phyloP scores from a whole-genome alignment of 2,113 vertebrate genomes.

The Lagopus leucura region DNA sequence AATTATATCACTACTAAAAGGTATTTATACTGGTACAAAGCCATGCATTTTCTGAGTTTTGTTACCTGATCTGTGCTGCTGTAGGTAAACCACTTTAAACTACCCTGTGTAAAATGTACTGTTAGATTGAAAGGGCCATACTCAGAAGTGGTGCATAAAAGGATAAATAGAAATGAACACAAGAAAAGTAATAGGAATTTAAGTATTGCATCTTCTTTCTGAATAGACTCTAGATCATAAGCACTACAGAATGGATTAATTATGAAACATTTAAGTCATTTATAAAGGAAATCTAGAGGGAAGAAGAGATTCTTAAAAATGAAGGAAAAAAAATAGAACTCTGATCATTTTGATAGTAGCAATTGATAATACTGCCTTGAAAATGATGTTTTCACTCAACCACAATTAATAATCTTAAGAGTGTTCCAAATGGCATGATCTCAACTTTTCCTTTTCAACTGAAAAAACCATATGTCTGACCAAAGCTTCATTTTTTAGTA shows the following conservation, averaged over 20 bases:
- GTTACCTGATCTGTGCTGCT: neutral
- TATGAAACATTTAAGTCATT: constrained; percentile 17
- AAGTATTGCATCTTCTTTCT: neutral
- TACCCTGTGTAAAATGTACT: neutral
- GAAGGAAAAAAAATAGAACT: neutral
- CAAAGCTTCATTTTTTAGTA: neutral
- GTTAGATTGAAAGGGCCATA: neutral
- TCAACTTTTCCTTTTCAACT: neutral
- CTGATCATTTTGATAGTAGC: constrained; percentile 3
- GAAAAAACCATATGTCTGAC: neutral
- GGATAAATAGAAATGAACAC: neutral
- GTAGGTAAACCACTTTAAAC: neutral
- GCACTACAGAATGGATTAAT: neutral
- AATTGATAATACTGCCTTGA: constrained; percentile 1
- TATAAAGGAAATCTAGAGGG: neutral
- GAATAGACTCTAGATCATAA: neutral
- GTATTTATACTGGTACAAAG: neutral
- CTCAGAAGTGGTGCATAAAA: neutral
- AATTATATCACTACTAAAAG: neutral
- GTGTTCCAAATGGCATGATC: neutral
- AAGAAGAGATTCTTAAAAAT: neutral
- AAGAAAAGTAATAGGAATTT: neutral
- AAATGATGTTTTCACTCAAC: constrained; percentile 29
- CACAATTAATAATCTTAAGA: neutral
- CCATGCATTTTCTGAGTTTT: neutral